phyloP scores from a whole-genome alignment of 2,888 invertebrate species.

The Crossocerus cetratus region DNA sequence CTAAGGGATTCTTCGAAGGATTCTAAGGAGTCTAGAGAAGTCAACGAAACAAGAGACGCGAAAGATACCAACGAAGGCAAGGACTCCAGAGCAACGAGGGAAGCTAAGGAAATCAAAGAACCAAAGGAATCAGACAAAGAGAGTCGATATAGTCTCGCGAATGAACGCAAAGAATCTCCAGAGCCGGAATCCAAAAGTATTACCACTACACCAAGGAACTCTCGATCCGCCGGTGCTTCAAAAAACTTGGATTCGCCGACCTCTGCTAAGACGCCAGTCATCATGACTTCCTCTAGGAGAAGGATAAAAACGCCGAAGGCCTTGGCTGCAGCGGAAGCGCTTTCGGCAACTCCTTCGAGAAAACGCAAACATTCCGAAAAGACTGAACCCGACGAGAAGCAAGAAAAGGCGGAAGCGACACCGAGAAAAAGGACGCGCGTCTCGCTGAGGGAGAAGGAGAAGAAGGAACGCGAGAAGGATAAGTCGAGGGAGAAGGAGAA shows the following conservation, averaged over 20 bases:
- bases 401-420: slow-evolving; percentile 54
- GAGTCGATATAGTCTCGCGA: slow-evolving; percentile 16
- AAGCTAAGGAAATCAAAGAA: slow-evolving; percentile 63
- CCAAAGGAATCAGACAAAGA: slow-evolving; percentile 42
- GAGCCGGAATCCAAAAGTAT: slow-evolving; percentile 34
- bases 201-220: slow-evolving; percentile 62
- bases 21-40: slow-evolving; percentile 37
- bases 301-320: slow-evolving; percentile 65
- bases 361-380: slow-evolving; percentile 77
- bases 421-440: slow-evolving; percentile 66
- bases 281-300: slow-evolving; percentile 52
- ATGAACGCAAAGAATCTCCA: slow-evolving; percentile 15
- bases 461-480: slow-evolving; percentile 49
- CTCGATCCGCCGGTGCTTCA: slow-evolving; percentile 48
- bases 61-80: slow-evolving; percentile 52
- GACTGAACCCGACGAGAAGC: slow-evolving; percentile 68
- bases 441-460: slow-evolving; percentile 64
- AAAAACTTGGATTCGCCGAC: slow-evolving; percentile 50
- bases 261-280: slow-evolving; percentile 43
- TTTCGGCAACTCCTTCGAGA: slow-evolving; percentile 54
- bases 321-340: slow-evolving; percentile 22
- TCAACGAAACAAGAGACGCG: slow-evolving; percentile 66
- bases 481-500: slow-evolving; percentile 33
- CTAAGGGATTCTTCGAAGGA: slow-evolving; percentile 45
- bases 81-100: slow-evolving; percentile 54